A percentile compares a stretch with the other conserved stretches of the same genome.
phyloP scores from a whole-genome alignment of 2,888 invertebrate species.

The Congeria kusceri region DNA sequence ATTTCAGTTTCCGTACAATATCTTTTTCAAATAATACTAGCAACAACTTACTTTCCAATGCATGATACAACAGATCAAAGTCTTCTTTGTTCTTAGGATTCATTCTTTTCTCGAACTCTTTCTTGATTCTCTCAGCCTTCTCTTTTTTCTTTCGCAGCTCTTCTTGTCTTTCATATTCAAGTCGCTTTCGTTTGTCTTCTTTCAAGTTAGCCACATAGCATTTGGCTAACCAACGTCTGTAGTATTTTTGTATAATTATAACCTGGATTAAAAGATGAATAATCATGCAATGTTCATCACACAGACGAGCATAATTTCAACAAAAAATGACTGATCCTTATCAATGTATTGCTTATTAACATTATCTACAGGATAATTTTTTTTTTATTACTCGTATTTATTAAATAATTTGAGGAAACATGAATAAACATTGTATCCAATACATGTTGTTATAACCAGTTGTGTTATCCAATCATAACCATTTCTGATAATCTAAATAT shows the following conservation, averaged over 20 bases:
- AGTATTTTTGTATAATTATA: slow-evolving; percentile 85
- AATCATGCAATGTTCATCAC: not conserved
- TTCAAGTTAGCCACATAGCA: slow-evolving; percentile 82
- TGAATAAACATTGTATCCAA: no score
- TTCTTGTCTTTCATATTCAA: slow-evolving; percentile 84
- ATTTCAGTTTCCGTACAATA: no score
- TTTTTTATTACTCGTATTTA: no score
- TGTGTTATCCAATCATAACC: no score
- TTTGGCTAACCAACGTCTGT: slow-evolving; percentile 85
- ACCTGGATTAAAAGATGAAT: slow-evolving; percentile 72
- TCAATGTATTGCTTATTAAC: no score
- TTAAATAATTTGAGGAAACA: no score
- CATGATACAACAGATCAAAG: slow-evolving; percentile 85
- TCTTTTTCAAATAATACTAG: not conserved
- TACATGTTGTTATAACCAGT: no score
- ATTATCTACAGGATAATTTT: no score
- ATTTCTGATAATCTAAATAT: no score
- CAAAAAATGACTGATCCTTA: no score
- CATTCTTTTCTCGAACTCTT: slow-evolving; percentile 84
- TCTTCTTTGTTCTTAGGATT: slow-evolving; percentile 85
- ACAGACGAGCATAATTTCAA: no score
- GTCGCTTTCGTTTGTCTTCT: slow-evolving; percentile 79
- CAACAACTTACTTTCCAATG: slow-evolving; percentile 83
- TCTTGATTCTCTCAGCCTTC: slow-evolving; percentile 83
- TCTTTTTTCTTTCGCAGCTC: slow-evolving; percentile 83